These are phyloP conservation scores for Crocodylus rhombifer DNA, from an alignment of 2,797 vertebrate genomes.

Conservation along the genomic window DNA sequence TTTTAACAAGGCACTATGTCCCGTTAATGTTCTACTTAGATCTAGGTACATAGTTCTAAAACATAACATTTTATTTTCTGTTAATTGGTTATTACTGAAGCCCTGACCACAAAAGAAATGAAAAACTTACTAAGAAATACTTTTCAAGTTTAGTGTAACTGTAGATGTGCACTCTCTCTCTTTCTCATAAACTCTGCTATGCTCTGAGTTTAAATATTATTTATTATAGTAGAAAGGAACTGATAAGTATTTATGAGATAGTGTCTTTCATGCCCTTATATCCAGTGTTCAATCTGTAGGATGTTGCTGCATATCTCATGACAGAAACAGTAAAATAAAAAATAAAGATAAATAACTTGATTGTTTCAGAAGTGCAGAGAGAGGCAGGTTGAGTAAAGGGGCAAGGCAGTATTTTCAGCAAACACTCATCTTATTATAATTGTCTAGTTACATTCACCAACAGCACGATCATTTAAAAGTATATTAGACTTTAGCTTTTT, in stretches of 20 bases:
- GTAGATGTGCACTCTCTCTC: neutral
- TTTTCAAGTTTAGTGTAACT: neutral
- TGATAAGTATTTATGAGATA: neutral
- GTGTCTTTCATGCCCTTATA: neutral
- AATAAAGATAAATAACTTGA: neutral
- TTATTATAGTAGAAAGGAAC: neutral
- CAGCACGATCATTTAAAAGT: neutral
- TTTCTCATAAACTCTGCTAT: neutral
- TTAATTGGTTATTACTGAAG: neutral
- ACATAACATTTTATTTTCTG: neutral
- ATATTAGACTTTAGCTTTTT: neutral
- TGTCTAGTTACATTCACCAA: neutral
- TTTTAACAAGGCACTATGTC: neutral
- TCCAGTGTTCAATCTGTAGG: neutral
- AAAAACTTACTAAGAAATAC: neutral
- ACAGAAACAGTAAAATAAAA: too few species aligned
- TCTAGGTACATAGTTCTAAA: neutral
- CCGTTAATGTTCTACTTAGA: conserved; percentile 31
- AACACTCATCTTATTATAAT: neutral
- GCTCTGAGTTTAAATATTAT: neutral
- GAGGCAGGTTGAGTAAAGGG: neutral
- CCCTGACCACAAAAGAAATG: neutral
- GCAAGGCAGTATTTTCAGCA: neutral
- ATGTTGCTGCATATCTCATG: neutral
- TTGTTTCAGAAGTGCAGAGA: neutral